phyloP scores from a whole-genome alignment of 2,113 vertebrate species.

The Hippopotamus amphibius region DNA sequence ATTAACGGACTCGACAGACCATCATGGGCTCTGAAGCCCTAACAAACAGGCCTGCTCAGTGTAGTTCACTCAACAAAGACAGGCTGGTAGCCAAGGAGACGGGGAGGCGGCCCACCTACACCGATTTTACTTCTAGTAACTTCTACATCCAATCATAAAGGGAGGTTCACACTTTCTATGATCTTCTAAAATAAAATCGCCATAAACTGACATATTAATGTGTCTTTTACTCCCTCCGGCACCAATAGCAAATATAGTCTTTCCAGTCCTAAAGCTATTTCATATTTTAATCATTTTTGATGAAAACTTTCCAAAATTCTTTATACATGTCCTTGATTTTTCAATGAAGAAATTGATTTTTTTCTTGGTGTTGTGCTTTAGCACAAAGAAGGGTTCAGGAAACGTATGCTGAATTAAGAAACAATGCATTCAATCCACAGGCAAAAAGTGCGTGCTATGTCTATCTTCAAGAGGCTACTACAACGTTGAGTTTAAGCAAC shows the following conservation, averaged over 20 bases:
- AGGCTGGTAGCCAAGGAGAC: background rate
- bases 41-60: background rate
- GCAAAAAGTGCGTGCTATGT: rapidly evolving
- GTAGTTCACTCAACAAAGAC: background rate
- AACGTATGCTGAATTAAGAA: background rate
- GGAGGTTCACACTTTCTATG: background rate
- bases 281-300: background rate
- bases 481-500: background rate
- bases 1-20: conserved; percentile 17
- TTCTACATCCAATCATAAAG: background rate
- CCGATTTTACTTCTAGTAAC: background rate
- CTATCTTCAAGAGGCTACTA: background rate
- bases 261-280: background rate
- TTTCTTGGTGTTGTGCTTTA: background rate
- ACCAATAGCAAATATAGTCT: background rate
- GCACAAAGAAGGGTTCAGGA: background rate
- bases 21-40: background rate
- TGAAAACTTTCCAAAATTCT: background rate
- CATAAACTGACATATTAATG: background rate
- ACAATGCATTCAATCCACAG: background rate
- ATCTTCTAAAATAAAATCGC: background rate
- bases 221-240: background rate
- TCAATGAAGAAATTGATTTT: background rate
- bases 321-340: background rate
- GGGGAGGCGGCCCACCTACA: background rate